Evolutionary conservation across 2,797 vertebrate genomes (phyloP), one percentile per base, ranked within the genome.

Genomic region (Sternarchorhynchus goeldii): DNA sequence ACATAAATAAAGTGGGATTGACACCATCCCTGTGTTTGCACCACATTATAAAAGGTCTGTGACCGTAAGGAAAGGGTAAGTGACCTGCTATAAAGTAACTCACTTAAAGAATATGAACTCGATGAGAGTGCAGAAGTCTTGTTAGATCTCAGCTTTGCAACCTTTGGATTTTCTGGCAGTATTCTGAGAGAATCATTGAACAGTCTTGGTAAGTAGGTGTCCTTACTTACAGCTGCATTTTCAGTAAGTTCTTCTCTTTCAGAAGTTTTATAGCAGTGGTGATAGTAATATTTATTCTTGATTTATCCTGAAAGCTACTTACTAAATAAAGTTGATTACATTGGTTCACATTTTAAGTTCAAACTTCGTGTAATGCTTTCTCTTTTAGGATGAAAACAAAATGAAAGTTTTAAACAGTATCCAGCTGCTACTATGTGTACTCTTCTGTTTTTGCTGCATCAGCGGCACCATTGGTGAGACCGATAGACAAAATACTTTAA

Each of bases 1-100:
- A 58, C 2, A 31, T 29, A 6, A 14, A 77, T 16, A 74, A 68
- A 71, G 70, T 53, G 57, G 32, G 70, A 62, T 60, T 16, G 41
- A 53, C 20, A 63, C 53, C 57, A 41, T 79, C 62, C 17, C 41
- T 74, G 39, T 78, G 75, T 82, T 82, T 84, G 64, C 50, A 64
- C 76, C 82, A 80, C 53, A 65, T 67, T 78, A 74, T 68, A 80
- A 87, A 83, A 86, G 80, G 74, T 81, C 67, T 80, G 65, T 81
- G 78, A 82, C 82, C 67, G 75, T 34, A 50, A 81, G 73, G 64
- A 18, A 67, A 79, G 65, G 67, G 73, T 68, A 34, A 63, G 79
- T 78, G 65, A 70, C 62, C 72, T 76, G 82, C 59, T 79, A 77
- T 85, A 86, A 85, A 84, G 78, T 3, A 58, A 4, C 32, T 60